Evolutionary conservation across 2,797 vertebrate genomes (phyloP).

Genomic region (Mus caroli): DNA sequence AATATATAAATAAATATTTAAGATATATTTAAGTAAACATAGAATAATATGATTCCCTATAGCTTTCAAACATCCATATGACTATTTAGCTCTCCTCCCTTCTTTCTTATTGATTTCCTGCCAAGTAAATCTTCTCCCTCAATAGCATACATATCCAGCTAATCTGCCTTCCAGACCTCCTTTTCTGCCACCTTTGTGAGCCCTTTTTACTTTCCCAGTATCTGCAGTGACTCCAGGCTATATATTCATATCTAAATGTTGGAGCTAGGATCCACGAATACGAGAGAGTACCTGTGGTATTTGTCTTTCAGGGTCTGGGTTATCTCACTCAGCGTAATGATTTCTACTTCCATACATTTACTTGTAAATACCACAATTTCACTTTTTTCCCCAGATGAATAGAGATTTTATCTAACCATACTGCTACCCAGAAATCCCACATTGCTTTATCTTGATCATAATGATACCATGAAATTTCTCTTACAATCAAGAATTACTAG

Average conservation of each 20-base stretch:
- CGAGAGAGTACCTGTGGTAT: not conserved
- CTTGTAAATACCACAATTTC: not conserved
- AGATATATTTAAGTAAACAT: too few relatives aligned
- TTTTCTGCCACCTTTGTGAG: not conserved
- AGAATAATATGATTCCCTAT: not conserved
- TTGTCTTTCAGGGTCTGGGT: not conserved
- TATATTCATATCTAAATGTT: not conserved
- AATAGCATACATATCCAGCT: not conserved
- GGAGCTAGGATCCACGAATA: not conserved
- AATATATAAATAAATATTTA: not conserved
- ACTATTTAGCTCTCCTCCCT: not conserved
- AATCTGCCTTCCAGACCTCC: not conserved
- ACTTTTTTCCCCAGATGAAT: too few relatives aligned
- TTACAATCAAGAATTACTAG: constrained; percentile 2
- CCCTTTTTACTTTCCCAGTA: not conserved
- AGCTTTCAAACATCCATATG: not conserved
- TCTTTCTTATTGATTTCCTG: too few relatives aligned
- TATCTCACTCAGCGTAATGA: not conserved
- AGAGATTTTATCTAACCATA: not conserved
- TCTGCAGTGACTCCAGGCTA: not conserved
- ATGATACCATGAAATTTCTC: not conserved
- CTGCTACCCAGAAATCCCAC: not conserved
- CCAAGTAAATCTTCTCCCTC: not conserved
- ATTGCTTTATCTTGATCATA: constrained; percentile 56
- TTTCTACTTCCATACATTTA: constrained; percentile 11